These are phyloP conservation scores for Megalops atlanticus DNA, from an alignment of 2,113 vertebrate genomes.

Conservation along the genomic window DNA sequence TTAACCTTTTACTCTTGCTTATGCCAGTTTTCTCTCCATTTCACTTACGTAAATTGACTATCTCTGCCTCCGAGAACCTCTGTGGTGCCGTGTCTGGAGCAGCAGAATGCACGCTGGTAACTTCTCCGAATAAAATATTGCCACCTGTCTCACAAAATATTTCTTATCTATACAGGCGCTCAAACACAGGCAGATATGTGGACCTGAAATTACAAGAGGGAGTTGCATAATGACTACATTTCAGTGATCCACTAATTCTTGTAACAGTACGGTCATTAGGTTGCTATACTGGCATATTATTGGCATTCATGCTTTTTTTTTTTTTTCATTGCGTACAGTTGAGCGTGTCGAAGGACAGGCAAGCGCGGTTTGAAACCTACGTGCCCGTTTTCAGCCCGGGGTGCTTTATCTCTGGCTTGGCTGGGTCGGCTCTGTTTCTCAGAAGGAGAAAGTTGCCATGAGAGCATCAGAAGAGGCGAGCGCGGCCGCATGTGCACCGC, in stretches of 20 bases:
- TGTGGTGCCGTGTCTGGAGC: neutral
- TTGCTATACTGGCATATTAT: neutral
- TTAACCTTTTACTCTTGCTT: neutral
- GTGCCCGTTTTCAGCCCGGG: neutral
- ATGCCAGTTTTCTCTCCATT: neutral
- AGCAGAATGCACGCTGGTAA: neutral
- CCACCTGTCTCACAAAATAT: neutral
- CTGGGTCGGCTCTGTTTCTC: conserved; percentile 17
- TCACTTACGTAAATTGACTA: neutral
- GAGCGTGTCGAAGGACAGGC: neutral
- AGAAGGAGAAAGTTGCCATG: neutral
- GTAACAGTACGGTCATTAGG: no score
- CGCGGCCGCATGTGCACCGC: no score
- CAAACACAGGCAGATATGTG: no score
- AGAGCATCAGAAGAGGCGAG: neutral
- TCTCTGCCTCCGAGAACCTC: neutral
- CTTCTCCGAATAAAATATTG: neutral
- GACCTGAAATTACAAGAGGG: no score
- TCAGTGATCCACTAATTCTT: neutral
- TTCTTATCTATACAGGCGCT: no score
- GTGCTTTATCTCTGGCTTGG: neutral
- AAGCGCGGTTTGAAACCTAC: neutral
- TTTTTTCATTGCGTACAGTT: neutral
- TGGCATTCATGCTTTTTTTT: neutral
- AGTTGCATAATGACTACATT: no score